These are phyloP conservation scores for Hippocampus barbouri DNA, from an alignment of 2,113 vertebrate species.

Conservation along the genomic window DNA sequence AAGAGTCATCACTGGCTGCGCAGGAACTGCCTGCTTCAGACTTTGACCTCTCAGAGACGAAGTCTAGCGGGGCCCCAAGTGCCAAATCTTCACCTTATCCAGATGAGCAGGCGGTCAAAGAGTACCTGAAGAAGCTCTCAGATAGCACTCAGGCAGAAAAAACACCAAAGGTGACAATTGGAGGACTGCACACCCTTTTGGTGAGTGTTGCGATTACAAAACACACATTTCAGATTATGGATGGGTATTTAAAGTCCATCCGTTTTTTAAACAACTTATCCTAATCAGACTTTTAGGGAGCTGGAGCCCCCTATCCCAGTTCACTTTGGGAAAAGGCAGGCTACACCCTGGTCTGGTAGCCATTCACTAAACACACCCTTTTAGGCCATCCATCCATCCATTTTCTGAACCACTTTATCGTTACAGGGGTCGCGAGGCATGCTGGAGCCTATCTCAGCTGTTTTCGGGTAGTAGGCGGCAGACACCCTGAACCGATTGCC, in stretches of 20 bases:
- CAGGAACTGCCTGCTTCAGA: conserved; percentile 29
- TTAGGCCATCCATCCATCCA: too few species aligned
- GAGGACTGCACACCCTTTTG: conserved; percentile 53
- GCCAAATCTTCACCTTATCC: conserved; percentile 64
- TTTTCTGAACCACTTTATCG: too few species aligned
- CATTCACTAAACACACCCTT: too few species aligned
- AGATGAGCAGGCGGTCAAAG: conserved; percentile 77
- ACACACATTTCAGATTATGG: not conserved
- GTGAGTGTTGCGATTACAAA: conserved; percentile 39
- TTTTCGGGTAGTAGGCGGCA: too few species aligned
- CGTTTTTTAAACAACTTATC: too few species aligned
- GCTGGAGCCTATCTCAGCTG: too few species aligned
- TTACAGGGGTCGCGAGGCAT: too few species aligned
- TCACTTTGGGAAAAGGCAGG: too few species aligned
- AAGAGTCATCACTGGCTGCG: conserved; percentile 33
- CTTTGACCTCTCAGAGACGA: not conserved
- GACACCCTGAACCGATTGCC: too few species aligned
- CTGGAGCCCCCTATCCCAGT: too few species aligned
- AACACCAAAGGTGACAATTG: conserved; percentile 41
- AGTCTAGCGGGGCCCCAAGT: conserved; percentile 12
- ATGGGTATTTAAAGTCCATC: not conserved
- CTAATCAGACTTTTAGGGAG: too few species aligned
- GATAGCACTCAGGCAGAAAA: conserved; percentile 62
- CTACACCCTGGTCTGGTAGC: too few species aligned
- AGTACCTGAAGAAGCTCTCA: conserved; percentile 73